Conservation (phyloP, 2,797 vertebrate species). For the Thunnus albacares region DNA sequence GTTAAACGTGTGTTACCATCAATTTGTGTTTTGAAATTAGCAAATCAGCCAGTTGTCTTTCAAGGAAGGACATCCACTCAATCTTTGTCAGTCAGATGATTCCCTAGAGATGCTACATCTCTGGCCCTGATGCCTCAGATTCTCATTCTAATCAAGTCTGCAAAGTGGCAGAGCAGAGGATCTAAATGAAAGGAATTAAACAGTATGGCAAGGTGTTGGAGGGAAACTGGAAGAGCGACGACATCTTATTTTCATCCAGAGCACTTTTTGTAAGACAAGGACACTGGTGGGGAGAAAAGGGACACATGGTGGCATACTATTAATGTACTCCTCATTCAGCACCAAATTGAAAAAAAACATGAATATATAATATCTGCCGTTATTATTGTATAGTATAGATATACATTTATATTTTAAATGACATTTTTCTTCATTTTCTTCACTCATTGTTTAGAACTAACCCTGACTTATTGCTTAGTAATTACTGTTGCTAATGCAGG, state of each 20-base stretch:
- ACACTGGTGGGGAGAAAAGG: constrained; percentile 2
- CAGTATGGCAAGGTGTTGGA: constrained; percentile 35
- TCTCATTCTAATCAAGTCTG: constrained; percentile 80
- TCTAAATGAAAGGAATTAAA: constrained; percentile 80
- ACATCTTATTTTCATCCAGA: constrained; percentile 50
- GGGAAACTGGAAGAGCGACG: constrained; percentile 37
- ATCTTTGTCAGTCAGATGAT: constrained; percentile 80
- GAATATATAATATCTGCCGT: not conserved
- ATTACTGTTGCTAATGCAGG: not conserved
- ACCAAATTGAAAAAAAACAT: constrained; percentile 29
- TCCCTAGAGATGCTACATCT: constrained; percentile 68
- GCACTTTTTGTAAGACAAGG: constrained; percentile 46
- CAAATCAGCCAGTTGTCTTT: constrained; percentile 84
- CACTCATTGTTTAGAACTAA: constrained; percentile 17
- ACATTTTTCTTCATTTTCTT: not conserved
- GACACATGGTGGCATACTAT: not conserved
- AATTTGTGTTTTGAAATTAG: constrained; percentile 83
- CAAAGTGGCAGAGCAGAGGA: constrained; percentile 69
- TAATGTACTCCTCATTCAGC: constrained; percentile 30
- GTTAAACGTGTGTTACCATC: constrained; percentile 67
- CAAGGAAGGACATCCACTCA: constrained; percentile 80
- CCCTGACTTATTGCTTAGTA: not conserved
- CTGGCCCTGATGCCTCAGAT: constrained; percentile 60
- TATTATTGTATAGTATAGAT: not conserved
- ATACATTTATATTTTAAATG: constrained; percentile 6